These are phyloP conservation scores for Zosterops japonicus DNA, from an alignment of 2,113 vertebrate species.

Conservation along the genomic window DNA sequence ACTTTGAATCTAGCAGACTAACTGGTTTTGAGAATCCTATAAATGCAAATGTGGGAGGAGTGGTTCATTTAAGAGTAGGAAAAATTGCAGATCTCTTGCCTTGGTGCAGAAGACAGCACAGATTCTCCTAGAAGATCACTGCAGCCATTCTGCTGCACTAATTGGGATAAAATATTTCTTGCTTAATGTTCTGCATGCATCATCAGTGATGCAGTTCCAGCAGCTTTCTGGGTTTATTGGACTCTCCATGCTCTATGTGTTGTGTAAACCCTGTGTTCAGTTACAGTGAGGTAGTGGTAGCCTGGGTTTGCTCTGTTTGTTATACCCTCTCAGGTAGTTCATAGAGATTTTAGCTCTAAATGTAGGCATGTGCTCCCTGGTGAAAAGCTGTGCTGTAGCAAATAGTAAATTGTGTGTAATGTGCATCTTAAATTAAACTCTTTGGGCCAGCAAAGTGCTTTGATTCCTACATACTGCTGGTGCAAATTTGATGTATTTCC, in stretches of 20 bases:
- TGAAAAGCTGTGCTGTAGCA: not conserved
- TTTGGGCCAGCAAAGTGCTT: not conserved
- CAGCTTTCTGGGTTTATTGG: not conserved
- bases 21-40: constrained; percentile 19
- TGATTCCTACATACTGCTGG: not conserved
- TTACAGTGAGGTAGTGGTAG: not conserved
- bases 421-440: not conserved
- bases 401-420: not conserved
- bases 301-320: not conserved
- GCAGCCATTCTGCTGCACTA: not conserved
- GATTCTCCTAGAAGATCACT: not conserved
- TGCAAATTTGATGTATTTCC: not conserved
- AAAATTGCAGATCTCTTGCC: not conserved
- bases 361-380: not conserved
- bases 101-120: not conserved
- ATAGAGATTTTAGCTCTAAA: not conserved
- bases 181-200: not conserved
- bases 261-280: not conserved
- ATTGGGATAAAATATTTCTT: not conserved
- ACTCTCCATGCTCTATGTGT: not conserved
- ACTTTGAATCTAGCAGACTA: constrained; percentile 3
- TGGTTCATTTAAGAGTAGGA: not conserved
- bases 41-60: constrained; percentile 6
- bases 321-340: not conserved
- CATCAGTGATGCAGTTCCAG: not conserved